Base-by-base conservation (phyloP, 2,797 vertebrate species). In the Hozukius guyotensis region DNA sequence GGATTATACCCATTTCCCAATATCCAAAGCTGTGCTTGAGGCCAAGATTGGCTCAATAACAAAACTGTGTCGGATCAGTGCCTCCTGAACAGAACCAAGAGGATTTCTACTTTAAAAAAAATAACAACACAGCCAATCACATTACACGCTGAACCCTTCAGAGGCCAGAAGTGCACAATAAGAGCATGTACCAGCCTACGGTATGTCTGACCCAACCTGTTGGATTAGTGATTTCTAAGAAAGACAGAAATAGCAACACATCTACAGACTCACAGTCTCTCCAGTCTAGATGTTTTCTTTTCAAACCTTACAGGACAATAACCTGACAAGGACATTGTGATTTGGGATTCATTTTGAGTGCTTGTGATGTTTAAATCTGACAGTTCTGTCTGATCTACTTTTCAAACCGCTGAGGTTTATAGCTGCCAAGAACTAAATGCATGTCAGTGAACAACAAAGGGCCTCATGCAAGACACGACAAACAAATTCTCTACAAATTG, bases 1-100 rank as follows among this genome's bases (percentile, higher is more conserved):
- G 75, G 83, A 90, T 87, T 74, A 81, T 4, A 82, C 52, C 77
- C 70, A 5, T 82, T 74, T 62, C 61, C n/a, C 27, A 76, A 74
- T 42, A 68, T 59, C n/a, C 62, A 31, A 10, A 78, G 56, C 7
- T 3, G 31, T 0, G 31, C 69, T 77, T 46, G 56, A 75, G 75
- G 81, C 77, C 57, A 83, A 72, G 60, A 81, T 31, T 66, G 75
- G 66, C 85, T 81, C 60, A 34, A 25, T 72, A 79, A 71, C 46
- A 67, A 56, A 60, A 78, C 32, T 18, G 61, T 75, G 74, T 60
- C 29, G 0, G 73, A 66, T 78, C 77, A 34, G 63, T 4, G 70
- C 75, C 36, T 76, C 31, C 74, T 68, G 49, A 78, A 78, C 0
- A 42, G 56, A 69, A 81, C 52, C 56, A 49, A 55, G 20, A 66